A percentile compares a stretch with the other conserved stretches of the same genome.
Evolutionary conservation across 1,140 invertebrate species (phyloP).

Genomic region (Drosophila nigrodunni): DNA sequence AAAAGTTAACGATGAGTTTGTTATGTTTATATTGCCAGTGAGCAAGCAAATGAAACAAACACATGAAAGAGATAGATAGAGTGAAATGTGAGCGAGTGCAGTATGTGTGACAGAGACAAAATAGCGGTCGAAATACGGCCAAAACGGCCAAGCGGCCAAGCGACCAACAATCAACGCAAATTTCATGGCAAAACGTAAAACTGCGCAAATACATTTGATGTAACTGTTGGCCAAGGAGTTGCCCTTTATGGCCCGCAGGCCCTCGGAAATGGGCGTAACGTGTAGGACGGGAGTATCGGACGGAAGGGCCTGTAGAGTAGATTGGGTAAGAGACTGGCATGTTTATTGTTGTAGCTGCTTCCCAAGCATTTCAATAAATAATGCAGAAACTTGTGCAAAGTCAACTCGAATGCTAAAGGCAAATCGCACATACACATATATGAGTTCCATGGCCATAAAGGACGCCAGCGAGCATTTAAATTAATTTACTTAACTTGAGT

Average conservation of each 20-base stretch:
- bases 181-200: slow-evolving; percentile 82
- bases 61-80: slow-evolving; percentile 36
- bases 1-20: slow-evolving; percentile 83
- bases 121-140: background rate
- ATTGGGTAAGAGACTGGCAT: slow-evolving; percentile 20
- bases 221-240: slow-evolving; percentile 35
- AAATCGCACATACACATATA: slow-evolving; percentile 3
- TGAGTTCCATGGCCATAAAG: slow-evolving; percentile 5
- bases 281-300: background rate
- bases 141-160: slow-evolving; percentile 16
- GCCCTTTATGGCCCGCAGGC: slow-evolving; percentile 41
- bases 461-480: slow-evolving; percentile 27
- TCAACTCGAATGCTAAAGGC: slow-evolving; percentile 27
- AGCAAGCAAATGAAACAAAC: slow-evolving; percentile 77
- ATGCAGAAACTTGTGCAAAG: slow-evolving; percentile 46
- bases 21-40: slow-evolving; percentile 81
- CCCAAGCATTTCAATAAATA: slow-evolving; percentile 67
- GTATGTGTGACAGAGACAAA: slow-evolving; percentile 19
- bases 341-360: slow-evolving; percentile 48
- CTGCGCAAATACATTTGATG: slow-evolving; percentile 81
- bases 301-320: background rate
- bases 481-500: slow-evolving; percentile 36
- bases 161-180: slow-evolving; percentile 76
- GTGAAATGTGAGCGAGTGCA: background rate
- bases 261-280: background rate